Conservation (phyloP, 37 sponge, comb jelly and placozoan species). For the Hormiphora californensis region DNA sequence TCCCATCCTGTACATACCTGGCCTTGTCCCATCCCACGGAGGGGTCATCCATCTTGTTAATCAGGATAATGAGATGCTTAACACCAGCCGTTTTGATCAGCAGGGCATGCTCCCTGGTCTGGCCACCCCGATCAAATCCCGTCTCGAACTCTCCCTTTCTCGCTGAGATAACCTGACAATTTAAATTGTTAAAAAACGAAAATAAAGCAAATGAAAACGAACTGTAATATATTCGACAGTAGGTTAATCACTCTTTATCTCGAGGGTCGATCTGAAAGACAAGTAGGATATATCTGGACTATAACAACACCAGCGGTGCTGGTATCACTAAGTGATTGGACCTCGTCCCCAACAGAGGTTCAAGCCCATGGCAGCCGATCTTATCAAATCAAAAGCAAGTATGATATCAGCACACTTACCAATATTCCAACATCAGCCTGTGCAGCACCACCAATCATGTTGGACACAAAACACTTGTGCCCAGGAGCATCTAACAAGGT, state of each 20-base stretch:
- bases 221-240: no score
- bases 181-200: no score
- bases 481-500: conserved; percentile 97
- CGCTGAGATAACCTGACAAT: conserved; percentile 83
- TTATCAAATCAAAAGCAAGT: no score
- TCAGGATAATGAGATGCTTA: conserved; percentile 85
- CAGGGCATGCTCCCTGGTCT: conserved; percentile 97
- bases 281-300: no score
- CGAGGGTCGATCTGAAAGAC: no score
- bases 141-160: conserved; percentile 98
- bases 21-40: conserved; percentile 86
- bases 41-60: conserved; percentile 99
- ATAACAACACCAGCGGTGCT: no score
- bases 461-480: conserved; percentile 93
- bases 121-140: conserved; percentile 93
- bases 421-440: conserved; percentile 95
- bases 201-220: no score
- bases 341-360: no score
- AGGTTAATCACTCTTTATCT: no score
- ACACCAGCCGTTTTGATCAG: conserved; percentile 97
- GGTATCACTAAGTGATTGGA: no score
- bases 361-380: no score
- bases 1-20: conserved; percentile 58
- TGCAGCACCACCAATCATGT: conserved; percentile 96
- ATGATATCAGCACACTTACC: no score